Evolutionary conservation across 2,113 vertebrate species (phyloP), one percentile per base, ranked within the genome.

Genomic region (Trochalopteron elliotii): DNA sequence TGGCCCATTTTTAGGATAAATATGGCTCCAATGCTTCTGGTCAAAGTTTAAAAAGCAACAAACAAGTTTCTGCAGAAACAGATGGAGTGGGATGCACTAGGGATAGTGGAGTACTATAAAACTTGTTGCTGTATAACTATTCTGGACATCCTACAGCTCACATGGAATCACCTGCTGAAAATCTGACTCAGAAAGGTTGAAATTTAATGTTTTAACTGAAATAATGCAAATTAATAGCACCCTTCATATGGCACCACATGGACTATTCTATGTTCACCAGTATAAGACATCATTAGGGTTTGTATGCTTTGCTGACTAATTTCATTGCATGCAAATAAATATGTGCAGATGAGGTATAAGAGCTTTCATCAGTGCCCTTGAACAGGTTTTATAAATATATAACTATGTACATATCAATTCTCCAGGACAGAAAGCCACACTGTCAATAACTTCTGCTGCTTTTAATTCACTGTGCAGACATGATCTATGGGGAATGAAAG

Each of bases 91-190:
- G n/a, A 14, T 37, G 30, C 23, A 57, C 15, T 19, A 7, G 61
- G n/a, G 9, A 7, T 13, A 68, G 27, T 25, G 56, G 5, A 19
- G 21, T 25, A 23, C 5, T 67, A 13, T 24, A 52, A 20, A 86
- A n/a, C 6, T 22, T 22, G 12, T 11, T 57, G 10, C 19, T 19
- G 2, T 13, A 2, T 8, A 15, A 11, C 7, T 33, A 3, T 50
- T 67, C 39, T n/a, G 35, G 28, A 55, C 35, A 42, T 65, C 53
- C 30, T 30, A 56, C 40, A 80, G 50, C 40, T 65, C 42, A 7
- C 6, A 20, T 3, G 42, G 28, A 88, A 50, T 44, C 39, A 28
- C 16, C 31, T 47, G 52, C 37, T 89, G 37, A 44, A 81, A 90
- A 89, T n/a, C 7, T 45, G 18, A 63, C 30, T 61, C 35, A 18